Conservation (phyloP, 2,888 invertebrate genomes). For the Euplexia lucipara region DNA sequence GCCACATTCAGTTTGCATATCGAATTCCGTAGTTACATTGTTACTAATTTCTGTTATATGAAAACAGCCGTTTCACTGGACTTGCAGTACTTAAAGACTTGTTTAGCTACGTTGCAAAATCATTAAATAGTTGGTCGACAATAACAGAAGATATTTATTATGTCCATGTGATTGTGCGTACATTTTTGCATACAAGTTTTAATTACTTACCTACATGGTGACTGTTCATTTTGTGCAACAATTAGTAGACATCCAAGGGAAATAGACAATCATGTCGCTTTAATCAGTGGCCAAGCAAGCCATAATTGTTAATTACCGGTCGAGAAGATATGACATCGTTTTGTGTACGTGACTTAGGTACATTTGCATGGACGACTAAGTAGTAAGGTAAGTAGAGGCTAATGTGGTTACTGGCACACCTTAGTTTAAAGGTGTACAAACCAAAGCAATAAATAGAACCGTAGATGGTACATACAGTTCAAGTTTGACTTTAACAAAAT, state of each 20-base stretch:
- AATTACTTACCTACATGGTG: constrained; percentile 6
- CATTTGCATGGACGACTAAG: constrained; percentile 10
- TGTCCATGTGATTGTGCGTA: neutral
- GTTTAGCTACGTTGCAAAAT: constrained; percentile 26
- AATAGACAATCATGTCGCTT: constrained; percentile 39
- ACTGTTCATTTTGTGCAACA: constrained; percentile 7
- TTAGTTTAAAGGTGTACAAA: constrained; percentile 18
- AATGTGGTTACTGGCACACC: constrained; percentile 19
- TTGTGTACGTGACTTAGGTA: constrained; percentile 13
- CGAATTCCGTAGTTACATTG: constrained; percentile 57
- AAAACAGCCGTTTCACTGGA: constrained; percentile 17
- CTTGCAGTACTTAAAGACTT: constrained; percentile 19
- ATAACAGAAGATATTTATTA: neutral
- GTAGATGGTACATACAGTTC: constrained; percentile 10
- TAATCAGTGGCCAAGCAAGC: constrained; percentile 15
- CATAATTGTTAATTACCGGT: constrained; percentile 39
- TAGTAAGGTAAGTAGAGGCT: neutral
- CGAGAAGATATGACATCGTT: constrained; percentile 35
- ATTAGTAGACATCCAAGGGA: constrained; percentile 40
- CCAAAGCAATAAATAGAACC: constrained; percentile 5
- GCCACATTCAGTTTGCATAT: constrained; percentile 64
- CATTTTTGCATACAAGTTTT: neutral
- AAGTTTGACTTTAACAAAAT: constrained; percentile 17
- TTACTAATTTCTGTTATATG: constrained; percentile 38
- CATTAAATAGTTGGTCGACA: constrained; percentile 3